phyloP scores from a whole-genome alignment of 2,797 vertebrate genomes.

The Amazona finschi region DNA sequence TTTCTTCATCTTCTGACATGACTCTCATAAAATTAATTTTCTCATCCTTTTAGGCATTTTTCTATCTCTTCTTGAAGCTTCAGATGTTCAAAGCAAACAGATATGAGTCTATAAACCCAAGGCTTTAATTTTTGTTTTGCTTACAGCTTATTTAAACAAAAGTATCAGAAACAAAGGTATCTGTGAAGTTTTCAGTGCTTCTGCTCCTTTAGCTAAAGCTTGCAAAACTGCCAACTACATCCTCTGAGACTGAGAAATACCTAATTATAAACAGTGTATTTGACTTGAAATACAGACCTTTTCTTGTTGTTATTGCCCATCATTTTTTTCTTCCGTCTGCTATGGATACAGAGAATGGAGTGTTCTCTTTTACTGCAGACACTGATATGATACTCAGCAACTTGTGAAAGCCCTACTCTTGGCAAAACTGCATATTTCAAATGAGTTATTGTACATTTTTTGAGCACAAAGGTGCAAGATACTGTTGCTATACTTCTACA shows the following conservation, averaged over 20 bases:
- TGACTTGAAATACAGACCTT: not conserved
- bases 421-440: not conserved
- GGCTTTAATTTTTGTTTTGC: conserved; percentile 12
- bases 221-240: not conserved
- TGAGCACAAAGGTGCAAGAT: not conserved
- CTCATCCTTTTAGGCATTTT: not conserved
- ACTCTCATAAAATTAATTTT: not conserved
- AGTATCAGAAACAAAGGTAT: not conserved
- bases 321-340: not conserved
- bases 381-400: not conserved
- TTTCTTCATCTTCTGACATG: not conserved
- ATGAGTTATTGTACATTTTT: not conserved
- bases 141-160: not conserved
- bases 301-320: not conserved
- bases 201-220: not conserved
- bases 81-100: not conserved
- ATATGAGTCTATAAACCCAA: not conserved
- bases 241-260: not conserved
- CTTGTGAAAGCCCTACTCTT: not conserved
- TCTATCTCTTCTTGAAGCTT: not conserved
- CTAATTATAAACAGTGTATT: not conserved
- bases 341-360: not conserved
- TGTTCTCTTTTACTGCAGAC: not conserved
- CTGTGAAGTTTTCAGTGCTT: not conserved
- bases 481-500: rapidly evolving